Percentiles rank a stretch among this genome's conserved stretches.
These are phyloP conservation scores for Mesitornis unicolor DNA, from an alignment of 2,113 vertebrate species.

Conservation along the genomic window DNA sequence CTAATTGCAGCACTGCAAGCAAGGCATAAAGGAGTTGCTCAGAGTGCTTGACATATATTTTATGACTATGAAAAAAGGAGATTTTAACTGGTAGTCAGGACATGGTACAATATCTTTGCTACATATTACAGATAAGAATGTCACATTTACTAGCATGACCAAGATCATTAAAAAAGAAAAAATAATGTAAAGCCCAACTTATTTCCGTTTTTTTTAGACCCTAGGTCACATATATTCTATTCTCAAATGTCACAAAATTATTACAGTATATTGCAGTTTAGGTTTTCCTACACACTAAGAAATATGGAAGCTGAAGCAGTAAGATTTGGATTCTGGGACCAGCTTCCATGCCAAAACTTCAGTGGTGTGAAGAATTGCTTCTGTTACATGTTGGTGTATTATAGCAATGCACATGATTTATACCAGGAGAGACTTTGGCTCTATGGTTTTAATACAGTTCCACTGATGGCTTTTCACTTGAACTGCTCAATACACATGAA, in stretches of 20 bases:
- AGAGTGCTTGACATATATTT: constrained; percentile 34
- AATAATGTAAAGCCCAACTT: background rate
- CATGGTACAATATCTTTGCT: background rate
- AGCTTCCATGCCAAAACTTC: background rate
- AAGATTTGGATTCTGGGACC: background rate
- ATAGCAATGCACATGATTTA: constrained; percentile 31
- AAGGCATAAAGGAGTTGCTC: constrained; percentile 35
- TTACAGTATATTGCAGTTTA: background rate
- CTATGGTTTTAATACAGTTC: constrained; percentile 33
- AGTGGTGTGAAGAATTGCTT: constrained; percentile 33
- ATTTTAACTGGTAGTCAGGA: constrained; percentile 15
- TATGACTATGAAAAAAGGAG: constrained; percentile 35
- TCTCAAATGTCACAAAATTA: background rate
- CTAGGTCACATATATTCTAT: background rate
- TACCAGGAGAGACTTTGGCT: background rate
- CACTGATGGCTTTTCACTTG: constrained; percentile 6
- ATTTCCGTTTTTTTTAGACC: background rate
- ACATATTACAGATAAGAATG: constrained; percentile 30
- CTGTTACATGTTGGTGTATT: constrained; percentile 36
- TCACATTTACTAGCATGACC: background rate
- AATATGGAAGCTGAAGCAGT: background rate
- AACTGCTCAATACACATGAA: background rate
- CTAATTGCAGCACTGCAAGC: constrained; percentile 54
- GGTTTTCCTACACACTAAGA: background rate
- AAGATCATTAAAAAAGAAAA: background rate